Conservation (phyloP, 1,140 invertebrate species). For the Asobara japonica region DNA sequence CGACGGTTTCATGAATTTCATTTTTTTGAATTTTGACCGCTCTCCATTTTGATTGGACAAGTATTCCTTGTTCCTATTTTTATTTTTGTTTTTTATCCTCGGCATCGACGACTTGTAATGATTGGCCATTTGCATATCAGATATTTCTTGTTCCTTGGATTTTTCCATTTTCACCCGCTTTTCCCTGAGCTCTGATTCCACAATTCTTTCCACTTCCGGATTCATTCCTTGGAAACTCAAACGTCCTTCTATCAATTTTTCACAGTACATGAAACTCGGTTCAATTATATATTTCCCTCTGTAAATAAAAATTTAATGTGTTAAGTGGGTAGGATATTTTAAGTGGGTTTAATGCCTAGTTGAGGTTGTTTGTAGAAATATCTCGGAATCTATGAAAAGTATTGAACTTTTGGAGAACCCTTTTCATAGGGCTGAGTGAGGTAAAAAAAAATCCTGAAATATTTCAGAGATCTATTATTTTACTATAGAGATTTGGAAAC, state of each 20-base stretch:
- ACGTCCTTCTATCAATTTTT: conserved; percentile 80
- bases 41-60: neutral
- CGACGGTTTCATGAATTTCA: neutral
- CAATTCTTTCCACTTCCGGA: conserved; percentile 83
- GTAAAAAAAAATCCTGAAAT: neutral
- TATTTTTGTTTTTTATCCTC: neutral
- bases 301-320: conserved; percentile 40
- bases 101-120: conserved; percentile 56
- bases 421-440: neutral
- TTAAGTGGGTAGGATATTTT: too few relatives aligned
- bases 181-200: conserved; percentile 68
- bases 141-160: conserved; percentile 72
- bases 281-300: conserved; percentile 79
- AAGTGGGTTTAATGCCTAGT: too few relatives aligned
- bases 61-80: neutral
- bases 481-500: too few relatives aligned
- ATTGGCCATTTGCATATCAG: conserved; percentile 76
- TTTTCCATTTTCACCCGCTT: conserved; percentile 55
- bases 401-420: conserved; percentile 15
- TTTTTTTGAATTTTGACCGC: neutral
- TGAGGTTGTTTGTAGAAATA: too few relatives aligned
- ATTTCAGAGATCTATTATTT: too few relatives aligned
- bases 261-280: conserved; percentile 79
- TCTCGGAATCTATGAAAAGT: conserved; percentile 19
- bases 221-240: conserved; percentile 90